phyloP scores from a whole-genome alignment of 2,888 invertebrate species.

The Eurytoma californica region DNA sequence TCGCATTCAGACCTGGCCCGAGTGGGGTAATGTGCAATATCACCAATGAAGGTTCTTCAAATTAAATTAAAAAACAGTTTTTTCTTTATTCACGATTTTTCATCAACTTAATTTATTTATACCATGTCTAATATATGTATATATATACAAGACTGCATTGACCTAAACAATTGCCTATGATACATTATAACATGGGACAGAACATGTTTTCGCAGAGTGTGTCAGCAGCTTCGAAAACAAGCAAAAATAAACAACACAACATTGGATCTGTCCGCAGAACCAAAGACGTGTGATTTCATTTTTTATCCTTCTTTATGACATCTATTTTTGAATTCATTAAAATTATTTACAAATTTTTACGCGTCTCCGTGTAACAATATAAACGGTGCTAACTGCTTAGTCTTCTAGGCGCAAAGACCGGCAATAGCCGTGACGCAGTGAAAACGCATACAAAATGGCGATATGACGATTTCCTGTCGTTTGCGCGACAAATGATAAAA shows the following conservation, averaged over 20 bases:
- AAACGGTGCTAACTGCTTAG: conserved; percentile 65
- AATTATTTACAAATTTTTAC: conserved; percentile 60
- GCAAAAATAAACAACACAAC: conserved; percentile 44
- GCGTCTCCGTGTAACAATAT: conserved; percentile 6
- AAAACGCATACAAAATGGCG: conserved; percentile 41
- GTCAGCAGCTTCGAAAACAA: conserved; percentile 58
- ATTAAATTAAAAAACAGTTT: too few species aligned
- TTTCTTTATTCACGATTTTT: conserved; percentile 31
- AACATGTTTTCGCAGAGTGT: conserved; percentile 54
- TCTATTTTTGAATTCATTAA: conserved; percentile 30
- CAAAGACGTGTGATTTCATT: conserved; percentile 48
- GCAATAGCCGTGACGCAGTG: conserved; percentile 64
- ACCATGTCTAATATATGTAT: conserved; percentile 50
- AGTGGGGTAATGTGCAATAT: conserved; percentile 68
- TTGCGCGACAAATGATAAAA: conserved; percentile 41
- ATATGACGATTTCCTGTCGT: conserved; percentile 33
- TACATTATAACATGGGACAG: conserved; percentile 60
- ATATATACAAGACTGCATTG: conserved; percentile 66
- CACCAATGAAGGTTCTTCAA: conserved; percentile 21
- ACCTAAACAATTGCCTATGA: conserved; percentile 61
- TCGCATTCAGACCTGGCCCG: conserved; percentile 77
- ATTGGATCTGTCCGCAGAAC: conserved; percentile 42
- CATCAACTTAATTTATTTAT: conserved; percentile 53
- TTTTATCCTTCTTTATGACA: conserved; percentile 15
- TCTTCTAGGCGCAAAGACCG: conserved; percentile 69